Base-by-base conservation (phyloP, 2,113 vertebrate genomes). In the Rousettus leschenaultii region DNA sequence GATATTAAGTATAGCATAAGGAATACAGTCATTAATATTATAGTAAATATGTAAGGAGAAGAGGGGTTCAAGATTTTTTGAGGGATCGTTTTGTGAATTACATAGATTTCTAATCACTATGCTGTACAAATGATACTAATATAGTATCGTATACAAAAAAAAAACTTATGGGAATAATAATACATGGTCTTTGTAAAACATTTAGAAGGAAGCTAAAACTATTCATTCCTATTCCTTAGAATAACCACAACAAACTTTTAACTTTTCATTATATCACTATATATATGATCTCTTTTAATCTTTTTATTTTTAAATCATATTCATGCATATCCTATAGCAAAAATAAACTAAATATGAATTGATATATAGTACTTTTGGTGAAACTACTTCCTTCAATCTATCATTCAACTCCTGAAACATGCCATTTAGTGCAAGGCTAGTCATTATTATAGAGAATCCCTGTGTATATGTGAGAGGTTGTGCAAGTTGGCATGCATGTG, bases 161-260 rank as follows among this genome's bases (percentile, higher is more conserved):
- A 38, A 80, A 70, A 33, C 30, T 11, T 73, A 65, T 2, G 57
- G 38, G 28, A 73, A 70, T 70, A 51, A 63, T 35, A 35, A 51
- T 51, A 51, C 9, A 5, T 38, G 19, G 35, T 38, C 75, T 85
- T 91, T 70, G 38, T 78, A 71, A 88, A 77, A 91, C 51, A 78
- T 93, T 63, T 85, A 59, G 78, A 88, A 86, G 63, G 28, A 93
- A 84, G 57, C 87, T 84, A 87, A 86, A 92, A 57, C 57, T 68
- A 19, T 71, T 94, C 33, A 38, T 40, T 59, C 48, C 45, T 87
- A 8, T 22, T 77, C 38, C 55, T 93, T 77, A 70, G 85, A 80
- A 59, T 68, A 86, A 35, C 33, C 61, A 57, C 80, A 86, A 5
- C n/a, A 66, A 91, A 85, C 26, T 51, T 51, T 16, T 51, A 51